Evolutionary conservation across 2,113 vertebrate species (phyloP).

Genomic region (Genyomyrus donnyi): DNA sequence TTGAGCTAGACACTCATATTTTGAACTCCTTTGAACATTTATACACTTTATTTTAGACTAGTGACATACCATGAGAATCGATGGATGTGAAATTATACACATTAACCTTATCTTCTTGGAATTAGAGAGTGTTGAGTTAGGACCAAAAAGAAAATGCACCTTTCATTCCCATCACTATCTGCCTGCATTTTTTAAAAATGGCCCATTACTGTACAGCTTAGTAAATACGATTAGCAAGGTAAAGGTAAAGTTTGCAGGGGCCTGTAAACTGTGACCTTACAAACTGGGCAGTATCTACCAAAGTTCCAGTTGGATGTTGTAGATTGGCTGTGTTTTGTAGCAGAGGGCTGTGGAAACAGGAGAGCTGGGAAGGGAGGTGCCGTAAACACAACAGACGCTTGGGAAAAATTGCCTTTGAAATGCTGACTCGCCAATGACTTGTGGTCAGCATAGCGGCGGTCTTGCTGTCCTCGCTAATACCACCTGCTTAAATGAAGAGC

Average conservation of each 20-base stretch:
- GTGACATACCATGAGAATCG: conserved; percentile 62
- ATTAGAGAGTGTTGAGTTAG: conserved; percentile 27
- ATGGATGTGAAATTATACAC: conserved; percentile 60
- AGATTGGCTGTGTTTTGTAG: not conserved
- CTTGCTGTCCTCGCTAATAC: not conserved
- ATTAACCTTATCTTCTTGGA: conserved; percentile 51
- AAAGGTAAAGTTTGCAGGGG: not conserved
- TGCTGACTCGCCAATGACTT: not conserved
- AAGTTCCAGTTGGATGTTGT: not conserved
- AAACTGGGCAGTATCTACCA: not conserved
- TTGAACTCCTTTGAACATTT: conserved; percentile 66
- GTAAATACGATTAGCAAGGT: not conserved
- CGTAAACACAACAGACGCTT: not conserved
- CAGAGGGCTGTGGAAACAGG: not conserved
- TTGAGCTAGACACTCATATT: conserved; percentile 56
- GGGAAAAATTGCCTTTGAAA: conserved; percentile 10
- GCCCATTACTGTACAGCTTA: not conserved
- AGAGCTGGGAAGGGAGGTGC: not conserved
- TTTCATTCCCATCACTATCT: not conserved
- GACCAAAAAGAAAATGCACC: not conserved
- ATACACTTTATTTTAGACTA: conserved; percentile 56
- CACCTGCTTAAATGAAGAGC: not conserved
- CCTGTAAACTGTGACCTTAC: not conserved
- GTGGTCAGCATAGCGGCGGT: not conserved
- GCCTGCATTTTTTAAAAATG: not conserved